phyloP scores from a whole-genome alignment of 2,888 invertebrate species.

The Halocaridina rubra region DNA sequence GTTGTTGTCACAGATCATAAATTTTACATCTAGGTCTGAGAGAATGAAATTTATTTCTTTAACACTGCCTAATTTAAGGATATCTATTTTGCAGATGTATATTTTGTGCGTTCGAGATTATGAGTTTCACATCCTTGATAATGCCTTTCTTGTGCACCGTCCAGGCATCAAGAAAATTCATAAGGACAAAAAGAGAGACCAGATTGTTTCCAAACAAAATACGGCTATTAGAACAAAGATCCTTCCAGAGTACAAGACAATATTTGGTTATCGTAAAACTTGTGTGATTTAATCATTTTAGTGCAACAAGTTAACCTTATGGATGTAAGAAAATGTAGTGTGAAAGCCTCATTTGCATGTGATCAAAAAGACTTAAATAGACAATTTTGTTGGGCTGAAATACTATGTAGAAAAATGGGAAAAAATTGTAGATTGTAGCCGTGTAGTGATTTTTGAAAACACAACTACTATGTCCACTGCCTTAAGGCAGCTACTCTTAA shows the following conservation, averaged over 20 bases:
- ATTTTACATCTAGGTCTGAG: background rate
- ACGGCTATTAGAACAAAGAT: slow-evolving; percentile 46
- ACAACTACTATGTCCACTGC: too few species aligned
- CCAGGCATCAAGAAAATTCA: slow-evolving; percentile 81
- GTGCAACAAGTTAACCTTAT: too few species aligned
- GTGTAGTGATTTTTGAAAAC: too few species aligned
- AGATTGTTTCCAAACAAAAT: slow-evolving; percentile 48
- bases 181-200: slow-evolving; percentile 29
- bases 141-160: slow-evolving; percentile 91
- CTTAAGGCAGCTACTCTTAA: too few species aligned
- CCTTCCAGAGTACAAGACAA: slow-evolving; percentile 55
- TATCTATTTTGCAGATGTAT: slow-evolving; percentile 77
- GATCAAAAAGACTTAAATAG: too few species aligned
- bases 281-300: too few species aligned
- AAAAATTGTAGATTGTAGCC: too few species aligned
- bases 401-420: too few species aligned
- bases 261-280: slow-evolving; percentile 47
- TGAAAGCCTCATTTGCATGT: too few species aligned
- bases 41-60: background rate
- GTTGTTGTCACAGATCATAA: background rate
- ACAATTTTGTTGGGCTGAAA: too few species aligned
- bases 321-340: too few species aligned
- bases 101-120: slow-evolving; percentile 90
- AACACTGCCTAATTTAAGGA: background rate
- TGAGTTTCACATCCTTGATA: slow-evolving; percentile 91